Conservation (phyloP, 2,888 invertebrate genomes). For the Timema cristinae region DNA sequence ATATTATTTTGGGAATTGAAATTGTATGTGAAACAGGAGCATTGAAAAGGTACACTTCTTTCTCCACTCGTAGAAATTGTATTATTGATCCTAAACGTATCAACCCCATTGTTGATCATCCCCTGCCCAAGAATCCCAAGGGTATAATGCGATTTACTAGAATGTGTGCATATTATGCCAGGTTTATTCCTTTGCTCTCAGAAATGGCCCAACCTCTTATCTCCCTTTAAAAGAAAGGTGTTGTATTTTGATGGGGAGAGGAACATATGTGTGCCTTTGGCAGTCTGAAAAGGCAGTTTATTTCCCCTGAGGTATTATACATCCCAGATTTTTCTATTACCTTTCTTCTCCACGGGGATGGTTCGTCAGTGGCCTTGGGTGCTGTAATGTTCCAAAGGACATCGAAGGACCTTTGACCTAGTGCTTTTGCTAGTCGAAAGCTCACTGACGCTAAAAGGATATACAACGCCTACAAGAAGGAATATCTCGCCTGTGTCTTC, state of each 20-base stretch:
- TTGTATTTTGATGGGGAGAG: not conserved
- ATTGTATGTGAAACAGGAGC: no score
- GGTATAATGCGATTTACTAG: not conserved
- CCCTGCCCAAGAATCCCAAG: not conserved
- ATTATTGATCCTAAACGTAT: not conserved
- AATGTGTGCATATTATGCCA: not conserved
- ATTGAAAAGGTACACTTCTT: no score
- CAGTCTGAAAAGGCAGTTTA: not conserved
- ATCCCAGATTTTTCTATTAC: not conserved
- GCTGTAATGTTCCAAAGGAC: not conserved
- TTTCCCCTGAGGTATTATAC: not conserved
- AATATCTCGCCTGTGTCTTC: not conserved
- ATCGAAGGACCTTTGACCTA: not conserved
- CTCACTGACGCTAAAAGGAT: not conserved
- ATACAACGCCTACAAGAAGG: not conserved
- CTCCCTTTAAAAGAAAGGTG: not conserved
- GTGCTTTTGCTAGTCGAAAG: not conserved
- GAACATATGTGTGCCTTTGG: not conserved
- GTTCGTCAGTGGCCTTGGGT: not conserved
- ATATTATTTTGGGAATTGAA: no score
- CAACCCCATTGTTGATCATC: not conserved
- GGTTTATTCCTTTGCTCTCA: not conserved
- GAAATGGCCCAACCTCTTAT: not conserved
- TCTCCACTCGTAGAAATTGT: no score
- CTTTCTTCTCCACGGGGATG: not conserved